A percentile compares a stretch with the other conserved stretches of the same genome.
Evolutionary conservation across 30 jellyfish, hydroid and myxozoan genomes (phyloP).

Genomic region (Pseudorhiza aurosa): DNA sequence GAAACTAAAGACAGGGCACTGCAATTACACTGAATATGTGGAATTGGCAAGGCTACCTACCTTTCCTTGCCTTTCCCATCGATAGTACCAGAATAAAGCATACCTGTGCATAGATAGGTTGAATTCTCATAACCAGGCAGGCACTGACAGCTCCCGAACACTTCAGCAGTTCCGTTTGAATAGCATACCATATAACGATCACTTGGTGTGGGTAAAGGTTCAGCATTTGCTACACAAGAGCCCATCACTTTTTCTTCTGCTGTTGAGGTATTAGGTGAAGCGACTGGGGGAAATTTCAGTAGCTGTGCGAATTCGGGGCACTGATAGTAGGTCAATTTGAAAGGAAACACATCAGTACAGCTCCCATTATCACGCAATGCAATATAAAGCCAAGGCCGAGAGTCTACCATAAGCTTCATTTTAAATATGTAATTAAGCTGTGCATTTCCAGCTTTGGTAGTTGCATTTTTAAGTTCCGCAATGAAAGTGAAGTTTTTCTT

Average conservation of each 20-base stretch:
- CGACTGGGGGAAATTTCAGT: constrained; percentile 3
- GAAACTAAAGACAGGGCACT: too few species aligned
- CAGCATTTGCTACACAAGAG: constrained; percentile 32
- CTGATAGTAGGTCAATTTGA: neutral
- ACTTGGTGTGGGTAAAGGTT: neutral
- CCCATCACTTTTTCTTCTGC: constrained; percentile 19
- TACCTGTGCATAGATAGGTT: constrained; percentile 37
- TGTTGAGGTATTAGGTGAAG: constrained; percentile 52
- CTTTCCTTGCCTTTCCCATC: neutral
- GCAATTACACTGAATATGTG: too few species aligned
- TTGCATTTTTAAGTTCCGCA: constrained; percentile 12
- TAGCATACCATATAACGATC: constrained; percentile 39
- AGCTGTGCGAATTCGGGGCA: constrained; percentile 65
- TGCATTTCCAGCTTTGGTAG: neutral
- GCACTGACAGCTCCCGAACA: constrained; percentile 76
- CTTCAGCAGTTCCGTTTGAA: constrained; percentile 61
- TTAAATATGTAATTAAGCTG: neutral
- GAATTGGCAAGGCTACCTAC: neutral
- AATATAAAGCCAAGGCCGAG: constrained; percentile 16
- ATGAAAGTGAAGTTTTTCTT: neutral
- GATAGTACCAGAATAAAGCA: neutral
- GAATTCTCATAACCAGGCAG: constrained; percentile 46
- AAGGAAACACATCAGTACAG: constrained; percentile 16
- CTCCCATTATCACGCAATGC: constrained; percentile 50
- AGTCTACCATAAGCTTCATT: neutral